Base-by-base conservation (phyloP, 2,797 vertebrate genomes). In the Rhynchotus rufescens region DNA sequence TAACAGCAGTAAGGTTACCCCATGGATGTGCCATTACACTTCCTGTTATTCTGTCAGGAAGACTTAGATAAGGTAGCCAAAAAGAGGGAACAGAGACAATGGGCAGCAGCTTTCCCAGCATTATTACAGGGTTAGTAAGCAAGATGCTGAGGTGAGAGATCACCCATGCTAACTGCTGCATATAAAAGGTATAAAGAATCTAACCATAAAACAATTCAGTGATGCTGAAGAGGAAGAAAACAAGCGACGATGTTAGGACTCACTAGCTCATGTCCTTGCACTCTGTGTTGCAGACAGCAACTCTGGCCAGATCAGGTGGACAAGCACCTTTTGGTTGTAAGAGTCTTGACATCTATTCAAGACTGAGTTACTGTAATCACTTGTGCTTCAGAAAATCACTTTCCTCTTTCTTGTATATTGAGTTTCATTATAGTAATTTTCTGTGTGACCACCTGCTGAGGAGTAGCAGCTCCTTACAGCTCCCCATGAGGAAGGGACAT, bases 141-240 rank as follows among this genome's bases (percentile, higher is more conserved):
- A 88, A 83, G 87, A 84, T 69, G n/a, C 47, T 60, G 84, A 90
- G 90, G 85, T 96, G 90, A 94, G 17, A 45, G 77, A 62, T 89
- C 64, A 79, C 80, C 71, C 32, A 21, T 69, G 73, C 23, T 80
- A 90, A 71, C 69, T 19, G 12, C 9, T 62, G 62, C 40, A 19
- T 68, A 32, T 92, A 67, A 92, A 75, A 71, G 52, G 76, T 71
- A 71, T 86, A 57, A 69, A 85, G 80, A 87, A 93, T 75, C 66
- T 73, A 34, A 83, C 28, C 72, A 68, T 61, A 88, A 5, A 52
- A 44, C 65, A 14, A 26, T 42, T 76, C 71, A 86, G 64, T 78
- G 66, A 69, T 82, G 56, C 74, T 86, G 51, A 0, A 47, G 66
- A 34, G 40, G 73, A 92, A 21, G 10, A 40, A 69, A 73, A 36